Evolutionary conservation across 2,888 invertebrate genomes (phyloP).

Genomic region (Dynastes hyllus): DNA sequence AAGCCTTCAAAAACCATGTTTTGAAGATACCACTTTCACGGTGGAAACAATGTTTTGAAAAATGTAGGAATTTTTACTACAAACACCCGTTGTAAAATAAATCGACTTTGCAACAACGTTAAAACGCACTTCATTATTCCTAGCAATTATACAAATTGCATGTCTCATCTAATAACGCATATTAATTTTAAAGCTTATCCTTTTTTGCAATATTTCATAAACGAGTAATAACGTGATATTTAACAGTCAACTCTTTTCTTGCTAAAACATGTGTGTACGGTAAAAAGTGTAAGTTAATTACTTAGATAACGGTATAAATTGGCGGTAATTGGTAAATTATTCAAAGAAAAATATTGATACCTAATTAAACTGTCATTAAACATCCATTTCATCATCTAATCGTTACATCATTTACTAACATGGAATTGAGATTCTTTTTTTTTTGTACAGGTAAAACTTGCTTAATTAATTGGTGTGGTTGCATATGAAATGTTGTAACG

Average conservation of each 20-base stretch:
- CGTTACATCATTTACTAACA: no score
- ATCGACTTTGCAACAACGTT: no score
- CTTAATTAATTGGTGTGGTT: no score
- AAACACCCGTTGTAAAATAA: no score
- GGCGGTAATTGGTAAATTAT: constrained; percentile 7
- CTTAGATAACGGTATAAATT: constrained; percentile 22
- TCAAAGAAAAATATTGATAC: neutral
- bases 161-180: neutral
- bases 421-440: no score
- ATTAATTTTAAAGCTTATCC: neutral
- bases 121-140: no score
- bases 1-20: no score
- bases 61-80: no score
- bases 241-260: neutral
- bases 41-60: no score
- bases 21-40: no score
- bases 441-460: no score
- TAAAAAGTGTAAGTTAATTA: constrained; percentile 4
- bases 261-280: neutral
- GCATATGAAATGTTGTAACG: no score
- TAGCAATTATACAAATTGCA: neutral
- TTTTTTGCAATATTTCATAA: constrained; percentile 12
- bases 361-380: constrained; percentile 12
- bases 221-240: neutral
- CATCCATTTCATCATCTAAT: neutral